Evolutionary conservation across 2,888 invertebrate species (phyloP), one percentile per base, ranked within the genome.

Genomic region (Cyclophora punctaria): DNA sequence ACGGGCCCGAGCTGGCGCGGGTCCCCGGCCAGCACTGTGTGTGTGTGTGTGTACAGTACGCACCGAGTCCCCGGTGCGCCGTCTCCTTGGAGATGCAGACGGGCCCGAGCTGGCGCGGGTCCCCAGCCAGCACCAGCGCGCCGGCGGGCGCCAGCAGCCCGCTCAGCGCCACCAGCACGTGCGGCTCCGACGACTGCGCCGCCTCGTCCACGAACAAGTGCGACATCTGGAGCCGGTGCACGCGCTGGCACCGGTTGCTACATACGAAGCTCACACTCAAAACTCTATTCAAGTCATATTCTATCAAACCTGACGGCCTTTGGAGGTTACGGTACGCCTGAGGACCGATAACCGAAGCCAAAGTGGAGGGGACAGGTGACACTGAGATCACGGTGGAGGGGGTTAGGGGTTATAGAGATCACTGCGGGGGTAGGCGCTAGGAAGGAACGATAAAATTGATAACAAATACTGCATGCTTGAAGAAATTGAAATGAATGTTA

Each of bases 141-240:
- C 92, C 92, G 2, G 66, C 63, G 4, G 72, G 67, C 6, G 81
- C 71, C 57, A 91, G 87, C 6, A 93, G 75, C 50, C 92, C 89
- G 3, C 90, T 83, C 5, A 95, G 71, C 0, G 96, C 93, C 58
- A 96, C 91, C 52, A 80, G 64, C 7, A 73, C 53, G 33, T 64
- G 53, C 0, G 98, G 94, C 80, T 98, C 98, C 0, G 93, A 93
- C 6, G 95, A 93, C 77, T 97, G 97, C 0, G 96, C 97, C 7
- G 97, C 96, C 85, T 98, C 98, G 75, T 98, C 98, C 47, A 98
- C 90, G 62, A 98, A 90, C 20, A 96, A 90, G 75, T 98, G 98
- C 0, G 95, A 93, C 78, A 98, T 94, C 63, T 67, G 60, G 34
- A 77, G 55, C 56, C 65, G 69, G 56, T 64, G 57, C 20, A 20